phyloP scores from a whole-genome alignment of 1,140 invertebrate genomes.

The Aphelenchoides fujianensis region DNA sequence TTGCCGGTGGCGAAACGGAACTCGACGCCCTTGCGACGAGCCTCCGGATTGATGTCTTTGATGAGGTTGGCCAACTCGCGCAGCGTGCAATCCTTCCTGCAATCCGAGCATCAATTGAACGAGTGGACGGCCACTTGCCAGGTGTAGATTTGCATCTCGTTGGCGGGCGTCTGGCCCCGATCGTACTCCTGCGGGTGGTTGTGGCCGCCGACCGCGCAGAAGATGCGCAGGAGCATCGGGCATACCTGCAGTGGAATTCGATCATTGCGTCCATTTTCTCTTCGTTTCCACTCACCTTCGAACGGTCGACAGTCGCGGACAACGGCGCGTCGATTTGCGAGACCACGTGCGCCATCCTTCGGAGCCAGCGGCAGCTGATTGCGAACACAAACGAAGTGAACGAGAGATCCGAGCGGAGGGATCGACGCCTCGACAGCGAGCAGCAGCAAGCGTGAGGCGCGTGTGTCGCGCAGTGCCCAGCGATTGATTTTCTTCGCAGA shows the following conservation, averaged over 20 bases:
- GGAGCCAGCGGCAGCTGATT: too few relatives aligned
- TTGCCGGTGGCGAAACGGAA: conserved; percentile 84
- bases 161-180: conserved; percentile 83
- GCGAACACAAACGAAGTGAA: too few relatives aligned
- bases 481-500: too few relatives aligned
- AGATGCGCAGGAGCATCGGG: conserved; percentile 87
- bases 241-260: conserved; percentile 73
- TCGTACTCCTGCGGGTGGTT: conserved; percentile 84
- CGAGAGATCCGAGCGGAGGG: too few relatives aligned
- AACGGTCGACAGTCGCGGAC: conserved; percentile 54
- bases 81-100: conserved; percentile 86
- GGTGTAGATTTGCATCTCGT: conserved; percentile 91
- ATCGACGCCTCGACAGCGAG: too few relatives aligned
- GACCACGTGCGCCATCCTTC: conserved; percentile 42
- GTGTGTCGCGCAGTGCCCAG: too few relatives aligned
- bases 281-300: conserved; percentile 54
- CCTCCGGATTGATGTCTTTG: conserved; percentile 95
- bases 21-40: conserved; percentile 87
- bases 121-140: conserved; percentile 71
- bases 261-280: too few relatives aligned
- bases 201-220: conserved; percentile 83
- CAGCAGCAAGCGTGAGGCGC: too few relatives aligned
- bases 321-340: conserved; percentile 50
- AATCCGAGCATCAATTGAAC: conserved; percentile 56
- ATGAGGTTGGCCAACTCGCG: conserved; percentile 89